Evolutionary conservation across 1,140 invertebrate genomes (phyloP).

Genomic region (Zaprionus inermis): DNA sequence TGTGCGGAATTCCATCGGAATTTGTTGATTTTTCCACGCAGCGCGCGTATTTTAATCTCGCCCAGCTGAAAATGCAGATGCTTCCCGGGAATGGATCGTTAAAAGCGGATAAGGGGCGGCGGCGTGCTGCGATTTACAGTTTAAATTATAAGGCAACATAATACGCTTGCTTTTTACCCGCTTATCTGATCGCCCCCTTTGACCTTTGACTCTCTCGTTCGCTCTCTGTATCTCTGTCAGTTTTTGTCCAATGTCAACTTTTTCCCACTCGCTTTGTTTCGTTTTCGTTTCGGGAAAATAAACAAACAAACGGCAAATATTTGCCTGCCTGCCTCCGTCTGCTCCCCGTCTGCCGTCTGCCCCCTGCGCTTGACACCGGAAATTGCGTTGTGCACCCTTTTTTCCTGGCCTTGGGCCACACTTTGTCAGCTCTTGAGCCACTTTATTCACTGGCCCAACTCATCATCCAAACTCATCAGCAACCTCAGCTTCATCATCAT

Average conservation of each 20-base stretch:
- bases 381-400: slow-evolving; percentile 76
- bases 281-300: slow-evolving; percentile 22
- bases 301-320: slow-evolving; percentile 65
- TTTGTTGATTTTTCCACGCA: slow-evolving; percentile 5
- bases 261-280: slow-evolving; percentile 35
- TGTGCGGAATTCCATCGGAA: slow-evolving; percentile 24
- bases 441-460: slow-evolving; percentile 64
- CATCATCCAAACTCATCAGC: slow-evolving; percentile 10
- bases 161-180: not conserved
- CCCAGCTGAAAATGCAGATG: slow-evolving; percentile 41
- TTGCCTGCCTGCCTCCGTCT: slow-evolving; percentile 28
- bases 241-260: slow-evolving; percentile 59
- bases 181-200: slow-evolving; percentile 36
- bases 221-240: slow-evolving; percentile 17
- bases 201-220: slow-evolving; percentile 52
- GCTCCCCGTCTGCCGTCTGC: too few relatives aligned
- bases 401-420: slow-evolving; percentile 43
- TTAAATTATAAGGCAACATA: slow-evolving; percentile 3
- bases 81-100: slow-evolving; percentile 42
- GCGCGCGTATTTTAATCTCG: slow-evolving; percentile 50
- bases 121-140: not conserved
- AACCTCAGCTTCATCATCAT: slow-evolving; percentile 10
- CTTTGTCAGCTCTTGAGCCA: slow-evolving; percentile 27
- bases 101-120: slow-evolving; percentile 15
- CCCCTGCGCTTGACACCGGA: slow-evolving; percentile 62